phyloP scores from a whole-genome alignment of 2,888 invertebrate species.

The Melanophora roralis region DNA sequence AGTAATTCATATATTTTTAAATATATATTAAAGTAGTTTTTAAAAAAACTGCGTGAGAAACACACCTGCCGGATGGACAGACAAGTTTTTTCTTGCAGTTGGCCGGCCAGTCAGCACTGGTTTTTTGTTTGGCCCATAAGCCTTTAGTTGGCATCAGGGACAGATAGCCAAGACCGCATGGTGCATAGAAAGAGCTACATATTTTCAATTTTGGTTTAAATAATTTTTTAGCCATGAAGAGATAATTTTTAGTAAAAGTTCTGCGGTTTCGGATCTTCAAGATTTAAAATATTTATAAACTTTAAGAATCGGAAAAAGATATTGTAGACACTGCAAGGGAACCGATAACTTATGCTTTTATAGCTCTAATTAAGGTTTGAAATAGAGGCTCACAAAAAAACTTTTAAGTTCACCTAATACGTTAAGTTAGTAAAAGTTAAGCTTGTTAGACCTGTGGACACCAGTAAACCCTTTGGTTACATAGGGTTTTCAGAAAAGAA shows the following conservation, averaged over 20 bases:
- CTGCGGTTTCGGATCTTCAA: background rate
- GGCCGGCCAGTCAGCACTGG: background rate
- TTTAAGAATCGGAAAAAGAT: no score
- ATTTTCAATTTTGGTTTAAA: no score
- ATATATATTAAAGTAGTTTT: background rate
- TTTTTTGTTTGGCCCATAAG: constrained; percentile 19
- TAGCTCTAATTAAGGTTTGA: no score
- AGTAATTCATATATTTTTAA: background rate
- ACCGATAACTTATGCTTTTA: no score
- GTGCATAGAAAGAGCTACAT: constrained; percentile 17
- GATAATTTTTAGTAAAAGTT: background rate
- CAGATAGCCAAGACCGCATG: constrained; percentile 36
- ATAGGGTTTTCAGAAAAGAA: no score
- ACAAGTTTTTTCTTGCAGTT: constrained; percentile 36
- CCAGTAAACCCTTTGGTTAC: no score
- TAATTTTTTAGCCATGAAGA: background rate
- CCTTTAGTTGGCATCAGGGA: constrained; percentile 38
- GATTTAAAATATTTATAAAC: no score
- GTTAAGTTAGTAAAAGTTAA: no score
- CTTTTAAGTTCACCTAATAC: no score
- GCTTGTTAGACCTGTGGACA: no score
- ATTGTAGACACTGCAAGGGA: no score
- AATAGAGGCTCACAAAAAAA: no score
- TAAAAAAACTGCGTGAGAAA: constrained; percentile 65
- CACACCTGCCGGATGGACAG: constrained; percentile 66